Evolutionary conservation across 2,888 invertebrate species (phyloP).

Genomic region (Netelia fuscicornis): DNA sequence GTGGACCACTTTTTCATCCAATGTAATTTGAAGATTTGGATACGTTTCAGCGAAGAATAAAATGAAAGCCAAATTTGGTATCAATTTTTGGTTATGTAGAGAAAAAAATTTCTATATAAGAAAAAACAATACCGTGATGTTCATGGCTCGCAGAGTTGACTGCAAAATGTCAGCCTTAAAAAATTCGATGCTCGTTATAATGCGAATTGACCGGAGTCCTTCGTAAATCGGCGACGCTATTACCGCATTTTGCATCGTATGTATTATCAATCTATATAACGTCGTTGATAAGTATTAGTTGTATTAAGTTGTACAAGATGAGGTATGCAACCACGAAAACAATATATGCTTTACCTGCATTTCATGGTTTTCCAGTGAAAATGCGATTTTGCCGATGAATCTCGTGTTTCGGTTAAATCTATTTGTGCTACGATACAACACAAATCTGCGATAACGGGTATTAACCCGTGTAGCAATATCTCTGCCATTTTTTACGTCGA

Average conservation of each 20-base stretch:
- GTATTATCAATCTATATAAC: slow-evolving; percentile 73
- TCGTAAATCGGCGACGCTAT: slow-evolving; percentile 77
- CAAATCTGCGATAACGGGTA: slow-evolving; percentile 73
- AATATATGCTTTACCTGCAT: slow-evolving; percentile 76
- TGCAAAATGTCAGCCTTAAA: slow-evolving; percentile 71
- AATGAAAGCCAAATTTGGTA: background rate
- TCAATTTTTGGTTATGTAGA: background rate
- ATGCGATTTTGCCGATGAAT: slow-evolving; percentile 76
- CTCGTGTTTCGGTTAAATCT: slow-evolving; percentile 72
- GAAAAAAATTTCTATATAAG: background rate
- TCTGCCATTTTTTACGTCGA: slow-evolving; percentile 47
- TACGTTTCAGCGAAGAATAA: background rate
- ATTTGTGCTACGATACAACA: slow-evolving; percentile 75
- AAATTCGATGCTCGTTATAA: slow-evolving; percentile 74
- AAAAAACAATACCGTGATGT: slow-evolving; percentile 71
- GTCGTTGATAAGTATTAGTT: too few species aligned
- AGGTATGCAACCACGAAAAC: background rate
- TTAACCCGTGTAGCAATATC: slow-evolving; percentile 49
- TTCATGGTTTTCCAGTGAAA: slow-evolving; percentile 80
- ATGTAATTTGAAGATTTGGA: slow-evolving; percentile 11
- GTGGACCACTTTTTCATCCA: slow-evolving; percentile 70
- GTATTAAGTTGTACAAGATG: too few species aligned
- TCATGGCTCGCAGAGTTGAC: slow-evolving; percentile 70
- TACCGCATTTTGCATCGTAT: slow-evolving; percentile 70
- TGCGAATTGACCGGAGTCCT: slow-evolving; percentile 72